Conservation (phyloP, 2,888 invertebrate genomes). For the Azorinus chamasolen region DNA sequence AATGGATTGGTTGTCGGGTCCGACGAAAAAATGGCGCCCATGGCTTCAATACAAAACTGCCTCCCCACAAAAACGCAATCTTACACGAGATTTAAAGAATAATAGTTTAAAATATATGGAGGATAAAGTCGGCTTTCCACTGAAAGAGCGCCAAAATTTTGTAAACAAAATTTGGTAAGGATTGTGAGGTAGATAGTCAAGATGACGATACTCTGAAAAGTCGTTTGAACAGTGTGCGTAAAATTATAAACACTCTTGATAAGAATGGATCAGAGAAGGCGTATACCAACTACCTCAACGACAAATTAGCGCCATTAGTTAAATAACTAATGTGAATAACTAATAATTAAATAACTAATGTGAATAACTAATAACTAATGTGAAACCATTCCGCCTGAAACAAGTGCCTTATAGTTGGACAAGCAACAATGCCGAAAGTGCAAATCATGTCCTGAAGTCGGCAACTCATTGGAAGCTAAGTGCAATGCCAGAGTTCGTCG, state of each 20-base stretch:
- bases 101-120: no score
- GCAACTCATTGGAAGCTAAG: constrained; percentile 25
- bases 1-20: constrained; percentile 29
- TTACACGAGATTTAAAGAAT: constrained; percentile 26
- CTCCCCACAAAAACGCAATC: constrained; percentile 35
- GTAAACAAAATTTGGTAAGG: constrained; percentile 11
- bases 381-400: not conserved
- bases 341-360: no score
- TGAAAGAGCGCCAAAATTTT: constrained; percentile 25
- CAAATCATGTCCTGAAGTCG: constrained; percentile 37
- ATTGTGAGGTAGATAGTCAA: no score
- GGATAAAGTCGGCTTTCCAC: no score
- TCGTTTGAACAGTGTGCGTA: not conserved
- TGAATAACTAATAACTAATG: no score
- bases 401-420: constrained; percentile 18
- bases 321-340: not conserved
- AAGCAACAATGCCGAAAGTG: constrained; percentile 44
- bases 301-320: constrained; percentile 12
- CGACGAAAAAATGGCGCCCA: constrained; percentile 49
- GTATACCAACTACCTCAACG: constrained; percentile 3
- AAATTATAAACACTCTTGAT: not conserved
- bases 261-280: not conserved
- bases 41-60: constrained; percentile 28
- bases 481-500: no score
- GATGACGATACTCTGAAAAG: not conserved